These are phyloP conservation scores for Gobio gobio DNA, from an alignment of 2,113 vertebrate genomes.

Conservation along the genomic window DNA sequence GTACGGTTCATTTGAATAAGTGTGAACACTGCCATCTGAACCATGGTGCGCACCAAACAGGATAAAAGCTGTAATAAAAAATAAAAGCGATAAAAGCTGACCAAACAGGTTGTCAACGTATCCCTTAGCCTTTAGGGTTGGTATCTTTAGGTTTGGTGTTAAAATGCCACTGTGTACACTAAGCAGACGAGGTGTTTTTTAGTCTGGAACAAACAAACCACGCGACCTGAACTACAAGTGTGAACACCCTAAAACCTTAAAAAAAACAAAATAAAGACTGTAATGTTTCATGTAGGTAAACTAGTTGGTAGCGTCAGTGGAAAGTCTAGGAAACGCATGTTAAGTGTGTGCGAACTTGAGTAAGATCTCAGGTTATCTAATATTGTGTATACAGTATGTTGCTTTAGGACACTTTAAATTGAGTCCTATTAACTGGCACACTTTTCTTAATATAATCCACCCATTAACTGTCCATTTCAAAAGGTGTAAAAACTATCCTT, in stretches of 20 bases:
- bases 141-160: no score
- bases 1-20: no score
- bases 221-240: no score
- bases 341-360: not conserved
- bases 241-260: not conserved
- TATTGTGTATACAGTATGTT: not conserved
- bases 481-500: slow-evolving; percentile 14
- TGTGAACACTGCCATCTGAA: no score
- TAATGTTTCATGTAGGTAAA: not conserved
- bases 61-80: no score
- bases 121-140: no score
- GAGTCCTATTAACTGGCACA: not conserved
- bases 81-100: no score
- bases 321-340: not conserved
- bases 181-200: no score
- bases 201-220: no score
- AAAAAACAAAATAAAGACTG: not conserved
- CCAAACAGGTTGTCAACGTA: no score
- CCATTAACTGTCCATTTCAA: slow-evolving; percentile 25
- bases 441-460: slow-evolving; percentile 20
- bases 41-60: no score
- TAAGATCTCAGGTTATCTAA: not conserved
- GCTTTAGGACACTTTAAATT: slow-evolving; percentile 13
- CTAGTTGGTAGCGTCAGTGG: not conserved
- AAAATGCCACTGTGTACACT: no score